Evolutionary conservation across 2,888 invertebrate species (phyloP), one percentile per base, ranked within the genome.

Genomic region (Dolomedes plantarius): DNA sequence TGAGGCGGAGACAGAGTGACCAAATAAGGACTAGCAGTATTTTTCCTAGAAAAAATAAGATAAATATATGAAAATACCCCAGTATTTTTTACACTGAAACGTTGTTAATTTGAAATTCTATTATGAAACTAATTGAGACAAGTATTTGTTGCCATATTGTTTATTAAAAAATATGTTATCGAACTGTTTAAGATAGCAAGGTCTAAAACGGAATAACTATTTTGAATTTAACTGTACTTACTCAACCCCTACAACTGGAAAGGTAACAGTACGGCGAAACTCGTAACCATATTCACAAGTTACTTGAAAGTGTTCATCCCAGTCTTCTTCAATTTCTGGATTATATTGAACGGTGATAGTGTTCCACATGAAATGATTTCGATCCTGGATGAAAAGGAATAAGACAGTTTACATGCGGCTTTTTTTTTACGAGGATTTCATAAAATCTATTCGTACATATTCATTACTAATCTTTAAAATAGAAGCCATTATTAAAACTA

Each of bases 231-330:
- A 2, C 46, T 16, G 23, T 1, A 94, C 96, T 95, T 92, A 97
- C 97, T 97, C 97, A 79, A 97, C 97, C 91, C 97, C 97, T 80
- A 97, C 92, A 91, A 97, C 97, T 0, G 97, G 97, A 92, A 97
- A 97, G 0, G 97, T 97, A 50, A 97, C 97, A 0, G 97, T 97
- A 92, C 97, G 97, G 97, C 97, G 97, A 92, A 97, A 97, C 92
- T 97, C 97, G 91, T 97, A 97, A 81, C 97, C 97, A 90, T 97
- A 97, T 92, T 97, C 97, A 92, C 97, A 97, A 64, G 97, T 97
- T 73, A 97, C 97, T 92, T 97, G 97, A 91, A 97, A 97, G 91
- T 97, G 97, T 90, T 97, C 97, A 91, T 97, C 97, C 92, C 95
- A 94, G 91, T 97, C 97, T 91, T 97, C 97, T 91, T 97, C 97